Conservation (phyloP, 2,888 invertebrate species). For the Sisyra terminalis region DNA sequence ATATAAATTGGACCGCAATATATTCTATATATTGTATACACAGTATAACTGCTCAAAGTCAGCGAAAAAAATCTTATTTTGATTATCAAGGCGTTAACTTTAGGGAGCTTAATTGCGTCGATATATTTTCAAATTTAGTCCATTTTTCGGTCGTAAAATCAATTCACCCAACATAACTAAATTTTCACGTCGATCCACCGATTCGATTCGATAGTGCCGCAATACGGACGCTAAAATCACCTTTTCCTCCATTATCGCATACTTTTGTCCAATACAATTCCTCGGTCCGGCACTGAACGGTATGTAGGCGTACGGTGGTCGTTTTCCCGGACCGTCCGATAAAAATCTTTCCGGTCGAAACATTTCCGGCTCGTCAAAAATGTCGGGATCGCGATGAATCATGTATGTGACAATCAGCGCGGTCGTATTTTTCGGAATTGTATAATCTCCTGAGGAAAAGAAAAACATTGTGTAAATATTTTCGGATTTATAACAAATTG, state of each 20-base stretch:
- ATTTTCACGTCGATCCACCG: slow-evolving; percentile 16
- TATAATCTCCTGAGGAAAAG: slow-evolving; percentile 5
- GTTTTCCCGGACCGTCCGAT: slow-evolving; percentile 17
- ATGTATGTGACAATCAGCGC: slow-evolving; percentile 18
- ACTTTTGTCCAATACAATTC: slow-evolving; percentile 24
- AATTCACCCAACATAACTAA: slow-evolving; percentile 14
- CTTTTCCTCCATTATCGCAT: slow-evolving; percentile 17
- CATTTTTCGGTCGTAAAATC: slow-evolving; percentile 14
- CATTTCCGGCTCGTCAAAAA: slow-evolving; percentile 19
- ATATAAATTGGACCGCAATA: no score
- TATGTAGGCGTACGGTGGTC: slow-evolving; percentile 21
- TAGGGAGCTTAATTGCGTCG: no score
- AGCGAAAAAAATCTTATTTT: no score
- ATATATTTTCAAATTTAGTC: slow-evolving; percentile 11
- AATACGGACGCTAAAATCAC: slow-evolving; percentile 16
- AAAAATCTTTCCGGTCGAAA: slow-evolving; percentile 24
- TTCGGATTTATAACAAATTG: background rate
- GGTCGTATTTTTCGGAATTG: slow-evolving; percentile 1
- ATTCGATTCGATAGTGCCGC: slow-evolving; percentile 16
- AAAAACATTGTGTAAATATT: no score
- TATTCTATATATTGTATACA: no score
- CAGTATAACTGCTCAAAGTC: no score
- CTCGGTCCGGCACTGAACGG: slow-evolving; percentile 22
- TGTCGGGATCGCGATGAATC: slow-evolving; percentile 24
- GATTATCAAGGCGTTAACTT: no score